Evolutionary conservation across 2,113 vertebrate genomes (phyloP).

Genomic region (Bothrops jararaca): DNA sequence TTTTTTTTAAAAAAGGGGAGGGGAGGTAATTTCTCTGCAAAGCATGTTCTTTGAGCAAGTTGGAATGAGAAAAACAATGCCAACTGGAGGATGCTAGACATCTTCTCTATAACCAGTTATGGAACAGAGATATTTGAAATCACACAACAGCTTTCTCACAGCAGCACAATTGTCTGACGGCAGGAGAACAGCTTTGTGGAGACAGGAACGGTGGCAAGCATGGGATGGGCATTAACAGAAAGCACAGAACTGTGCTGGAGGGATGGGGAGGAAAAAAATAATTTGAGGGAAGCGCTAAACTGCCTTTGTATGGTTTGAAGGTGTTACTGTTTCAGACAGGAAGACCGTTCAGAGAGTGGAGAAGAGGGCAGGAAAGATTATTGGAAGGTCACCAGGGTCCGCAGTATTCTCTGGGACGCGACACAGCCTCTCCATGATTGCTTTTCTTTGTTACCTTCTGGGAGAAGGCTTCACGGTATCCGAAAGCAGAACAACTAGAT

Average conservation of each 20-base stretch:
- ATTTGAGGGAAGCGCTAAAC: background rate
- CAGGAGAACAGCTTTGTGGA: background rate
- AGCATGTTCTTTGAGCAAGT: background rate
- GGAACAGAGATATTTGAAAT: background rate
- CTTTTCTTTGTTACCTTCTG: too few species aligned
- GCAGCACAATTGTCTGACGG: background rate
- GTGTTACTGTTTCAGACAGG: background rate
- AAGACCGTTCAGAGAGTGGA: background rate
- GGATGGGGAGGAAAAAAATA: background rate
- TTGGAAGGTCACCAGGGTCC: background rate
- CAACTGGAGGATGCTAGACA: background rate
- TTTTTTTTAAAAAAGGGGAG: background rate
- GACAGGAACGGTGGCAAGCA: background rate
- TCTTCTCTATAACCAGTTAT: background rate
- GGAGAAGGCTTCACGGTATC: too few species aligned
- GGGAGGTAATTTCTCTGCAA: background rate
- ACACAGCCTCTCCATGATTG: too few species aligned
- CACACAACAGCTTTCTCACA: background rate
- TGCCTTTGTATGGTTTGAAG: background rate
- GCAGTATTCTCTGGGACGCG: too few species aligned
- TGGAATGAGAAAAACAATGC: background rate
- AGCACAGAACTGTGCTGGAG: background rate
- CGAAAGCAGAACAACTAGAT: too few species aligned
- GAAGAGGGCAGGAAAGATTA: background rate
- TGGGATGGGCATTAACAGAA: background rate